These are phyloP conservation scores for Hylaea fasciaria DNA, from an alignment of 2,888 invertebrate genomes.

Conservation along the genomic window DNA sequence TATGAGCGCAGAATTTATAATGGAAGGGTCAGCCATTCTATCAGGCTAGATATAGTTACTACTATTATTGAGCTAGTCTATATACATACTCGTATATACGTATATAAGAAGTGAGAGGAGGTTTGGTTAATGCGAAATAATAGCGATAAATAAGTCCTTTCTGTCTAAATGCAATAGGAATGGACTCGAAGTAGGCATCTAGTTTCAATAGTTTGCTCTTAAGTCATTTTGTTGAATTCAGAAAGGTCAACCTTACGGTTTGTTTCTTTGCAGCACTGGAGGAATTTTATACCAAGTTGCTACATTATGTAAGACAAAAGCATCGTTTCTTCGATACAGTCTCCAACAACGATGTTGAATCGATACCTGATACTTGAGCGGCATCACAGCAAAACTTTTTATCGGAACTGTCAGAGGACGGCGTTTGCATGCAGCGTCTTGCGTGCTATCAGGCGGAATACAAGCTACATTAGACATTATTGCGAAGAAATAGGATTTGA, in stretches of 20 bases:
- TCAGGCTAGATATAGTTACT: neutral
- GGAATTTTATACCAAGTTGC: no score
- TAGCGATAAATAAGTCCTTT: neutral
- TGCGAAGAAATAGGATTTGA: slow-evolving; percentile 28
- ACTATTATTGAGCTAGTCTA: no score
- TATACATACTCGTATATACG: no score
- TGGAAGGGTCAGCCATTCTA: slow-evolving; percentile 3
- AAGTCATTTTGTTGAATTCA: no score
- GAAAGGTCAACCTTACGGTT: no score
- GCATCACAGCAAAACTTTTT: slow-evolving; percentile 40
- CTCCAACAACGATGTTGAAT: slow-evolving; percentile 27
- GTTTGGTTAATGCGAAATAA: neutral
- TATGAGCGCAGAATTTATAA: neutral
- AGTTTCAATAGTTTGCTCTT: no score
- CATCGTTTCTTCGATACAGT: neutral
- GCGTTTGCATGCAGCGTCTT: slow-evolving; percentile 45
- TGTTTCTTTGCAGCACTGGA: no score
- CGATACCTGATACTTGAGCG: slow-evolving; percentile 28
- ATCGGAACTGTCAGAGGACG: slow-evolving; percentile 39
- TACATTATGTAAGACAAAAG: neutral
- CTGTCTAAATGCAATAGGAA: neutral
- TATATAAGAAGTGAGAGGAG: no score
- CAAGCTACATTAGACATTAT: slow-evolving; percentile 33
- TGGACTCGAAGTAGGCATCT: neutral
- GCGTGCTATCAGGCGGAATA: slow-evolving; percentile 47